Base-by-base conservation (phyloP, 2,113 vertebrate genomes). In the Cinclus mexicanus region DNA sequence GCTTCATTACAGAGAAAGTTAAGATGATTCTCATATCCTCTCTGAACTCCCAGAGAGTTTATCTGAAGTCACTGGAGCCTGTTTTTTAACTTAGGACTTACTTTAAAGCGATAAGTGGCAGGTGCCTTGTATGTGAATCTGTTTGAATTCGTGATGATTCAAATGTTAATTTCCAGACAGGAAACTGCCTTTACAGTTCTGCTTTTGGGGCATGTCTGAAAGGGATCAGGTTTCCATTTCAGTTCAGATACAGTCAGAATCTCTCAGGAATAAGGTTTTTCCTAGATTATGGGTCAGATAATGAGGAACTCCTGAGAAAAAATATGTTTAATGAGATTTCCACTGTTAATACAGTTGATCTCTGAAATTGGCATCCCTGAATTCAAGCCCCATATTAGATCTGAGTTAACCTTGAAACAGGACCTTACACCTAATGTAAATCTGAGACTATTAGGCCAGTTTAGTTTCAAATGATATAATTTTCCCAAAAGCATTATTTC, bases 91-190 rank as follows among this genome's bases (percentile, higher is more conserved):
- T 94, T 49, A 89, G 64, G 41, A 11, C 72, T 92, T 86, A 35
- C 17, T 96, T 93, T 28, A 82, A 93, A 95, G 90, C 0, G 88
- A 79, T 93, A 96, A 92, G 88, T 95, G 93, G 83, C 88, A 83
- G 69, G 31, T 14, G 0, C 61, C 47, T 92, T 87, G 80, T 64
- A 79, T 75, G 72, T 12, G 90, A 95, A 71, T 84, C 88, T 92
- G 79, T 81, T 83, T 81, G 95, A 92, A 95, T 96, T 88, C 95
- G 89, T 84, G 92, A 71, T 89, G 92, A 90, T 95, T 89, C 90
- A 92, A 74, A 96, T 83, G 85, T 88, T 96, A 93, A 97, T 93
- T 96, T 94, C 90, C 92, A 96, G 92, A 93, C 94, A 96, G 93
- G 94, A 97, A 96, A 87, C 61, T 95, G 92, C 88, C 77, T 94